phyloP scores from a whole-genome alignment of 2,797 vertebrate species.

The Coluber constrictor region DNA sequence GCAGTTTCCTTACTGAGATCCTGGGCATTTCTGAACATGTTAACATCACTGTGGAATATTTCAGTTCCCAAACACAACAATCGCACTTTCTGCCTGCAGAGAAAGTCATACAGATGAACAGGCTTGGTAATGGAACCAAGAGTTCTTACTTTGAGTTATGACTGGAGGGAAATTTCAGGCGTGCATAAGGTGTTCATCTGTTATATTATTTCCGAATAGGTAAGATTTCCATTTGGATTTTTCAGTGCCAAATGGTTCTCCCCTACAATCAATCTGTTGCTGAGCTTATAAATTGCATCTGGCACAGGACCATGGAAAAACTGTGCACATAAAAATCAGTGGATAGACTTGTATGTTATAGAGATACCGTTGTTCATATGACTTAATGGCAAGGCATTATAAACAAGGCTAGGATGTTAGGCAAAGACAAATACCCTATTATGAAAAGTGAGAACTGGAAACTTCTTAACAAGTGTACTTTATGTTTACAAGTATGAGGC shows the following conservation, averaged over 20 bases:
- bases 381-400: neutral
- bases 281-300: constrained; percentile 64
- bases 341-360: neutral
- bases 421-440: neutral
- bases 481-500: neutral
- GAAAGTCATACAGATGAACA: constrained; percentile 59
- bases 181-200: constrained; percentile 55
- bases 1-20: constrained; percentile 63
- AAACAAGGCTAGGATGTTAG: neutral
- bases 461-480: neutral
- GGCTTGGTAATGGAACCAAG: constrained; percentile 60
- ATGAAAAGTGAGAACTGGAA: neutral
- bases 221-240: constrained; percentile 60
- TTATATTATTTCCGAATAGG: constrained; percentile 51
- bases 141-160: constrained; percentile 69
- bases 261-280: constrained; percentile 64
- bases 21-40: constrained; percentile 49
- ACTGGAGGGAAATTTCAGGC: constrained; percentile 56
- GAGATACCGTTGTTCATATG: neutral
- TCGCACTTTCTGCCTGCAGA: constrained; percentile 56
- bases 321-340: constrained; percentile 5
- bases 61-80: constrained; percentile 50
- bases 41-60: constrained; percentile 60
- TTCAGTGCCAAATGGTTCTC: constrained; percentile 61
- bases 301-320: constrained; percentile 47